These are phyloP conservation scores for Rhingia campestris DNA, from an alignment of 2,888 invertebrate species.

Conservation along the genomic window DNA sequence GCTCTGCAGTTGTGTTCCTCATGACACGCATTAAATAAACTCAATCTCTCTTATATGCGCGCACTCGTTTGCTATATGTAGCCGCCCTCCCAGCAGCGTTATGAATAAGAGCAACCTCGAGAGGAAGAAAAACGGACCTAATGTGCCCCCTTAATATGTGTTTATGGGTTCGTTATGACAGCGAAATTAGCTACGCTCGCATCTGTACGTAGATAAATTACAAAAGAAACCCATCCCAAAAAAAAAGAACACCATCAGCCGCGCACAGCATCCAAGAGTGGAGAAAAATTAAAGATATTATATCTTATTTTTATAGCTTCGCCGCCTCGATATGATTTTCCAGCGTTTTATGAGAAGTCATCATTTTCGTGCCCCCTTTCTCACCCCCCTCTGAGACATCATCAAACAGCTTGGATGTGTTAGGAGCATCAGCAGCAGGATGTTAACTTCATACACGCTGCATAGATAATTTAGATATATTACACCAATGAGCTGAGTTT, in stretches of 20 bases:
- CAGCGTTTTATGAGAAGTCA: conserved; percentile 72
- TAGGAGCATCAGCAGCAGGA: conserved; percentile 39
- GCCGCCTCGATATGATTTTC: conserved; percentile 72
- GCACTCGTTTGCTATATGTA: conserved; percentile 30
- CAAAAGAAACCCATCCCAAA: conserved; percentile 67
- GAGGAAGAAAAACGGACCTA: conserved; percentile 68
- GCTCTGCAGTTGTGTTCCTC: conserved; percentile 45
- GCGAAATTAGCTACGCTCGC: conserved; percentile 73
- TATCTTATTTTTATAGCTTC: conserved; percentile 72
- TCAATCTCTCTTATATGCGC: background rate
- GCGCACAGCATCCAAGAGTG: conserved; percentile 41
- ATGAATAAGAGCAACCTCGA: conserved; percentile 61
- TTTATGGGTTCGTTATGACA: conserved; percentile 74
- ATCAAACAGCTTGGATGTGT: conserved; percentile 44
- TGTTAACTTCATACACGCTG: conserved; percentile 62
- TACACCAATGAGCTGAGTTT: conserved; percentile 33
- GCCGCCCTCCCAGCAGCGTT: conserved; percentile 32
- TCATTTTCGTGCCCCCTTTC: conserved; percentile 38
- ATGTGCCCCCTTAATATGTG: conserved; percentile 74
- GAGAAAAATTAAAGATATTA: conserved; percentile 72
- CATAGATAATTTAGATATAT: conserved; percentile 71
- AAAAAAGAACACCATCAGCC: conserved; percentile 39
- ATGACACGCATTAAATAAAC: conserved; percentile 52
- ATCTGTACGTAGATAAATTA: conserved; percentile 73
- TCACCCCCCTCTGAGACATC: conserved; percentile 22